phyloP scores from a whole-genome alignment of 1,140 invertebrate genomes.

The Bombus terrestris region DNA sequence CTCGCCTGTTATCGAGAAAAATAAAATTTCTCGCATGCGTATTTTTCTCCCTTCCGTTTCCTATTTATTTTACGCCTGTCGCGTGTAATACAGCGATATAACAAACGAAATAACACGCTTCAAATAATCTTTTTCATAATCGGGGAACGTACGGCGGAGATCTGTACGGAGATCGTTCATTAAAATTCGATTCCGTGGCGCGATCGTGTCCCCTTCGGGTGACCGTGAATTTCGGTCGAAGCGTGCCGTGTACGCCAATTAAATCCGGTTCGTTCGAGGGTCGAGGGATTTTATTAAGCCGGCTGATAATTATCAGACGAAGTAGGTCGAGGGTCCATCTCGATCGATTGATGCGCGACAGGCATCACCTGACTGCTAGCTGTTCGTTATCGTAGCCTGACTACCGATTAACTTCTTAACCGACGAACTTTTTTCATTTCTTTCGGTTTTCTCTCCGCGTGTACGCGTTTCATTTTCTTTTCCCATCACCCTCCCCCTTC shows the following conservation, averaged over 20 bases:
- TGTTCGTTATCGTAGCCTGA: conserved; percentile 57
- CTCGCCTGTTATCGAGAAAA: no score
- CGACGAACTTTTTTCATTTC: conserved; percentile 62
- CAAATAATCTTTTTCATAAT: no score
- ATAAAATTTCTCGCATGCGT: no score
- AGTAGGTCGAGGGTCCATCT: conserved; percentile 61
- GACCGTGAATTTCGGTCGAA: conserved; percentile 12
- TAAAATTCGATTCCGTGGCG: background rate
- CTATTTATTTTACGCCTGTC: no score
- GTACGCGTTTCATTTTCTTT: background rate
- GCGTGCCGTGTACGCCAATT: conserved; percentile 39
- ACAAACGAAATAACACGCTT: no score
- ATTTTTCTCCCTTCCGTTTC: no score
- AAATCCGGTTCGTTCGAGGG: conserved; percentile 47
- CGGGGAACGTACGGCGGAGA: no score
- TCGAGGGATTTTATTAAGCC: conserved; percentile 64
- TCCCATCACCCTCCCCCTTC: no score
- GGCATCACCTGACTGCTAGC: conserved; percentile 48
- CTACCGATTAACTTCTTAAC: conserved; percentile 66
- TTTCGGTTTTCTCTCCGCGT: conserved; percentile 30
- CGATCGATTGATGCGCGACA: conserved; percentile 43
- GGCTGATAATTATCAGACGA: conserved; percentile 60
- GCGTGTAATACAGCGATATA: no score
- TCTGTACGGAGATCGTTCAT: background rate
- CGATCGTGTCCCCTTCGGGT: background rate